Conservation (phyloP, 2,888 invertebrate genomes). For the Caenorhabditis afra region DNA sequence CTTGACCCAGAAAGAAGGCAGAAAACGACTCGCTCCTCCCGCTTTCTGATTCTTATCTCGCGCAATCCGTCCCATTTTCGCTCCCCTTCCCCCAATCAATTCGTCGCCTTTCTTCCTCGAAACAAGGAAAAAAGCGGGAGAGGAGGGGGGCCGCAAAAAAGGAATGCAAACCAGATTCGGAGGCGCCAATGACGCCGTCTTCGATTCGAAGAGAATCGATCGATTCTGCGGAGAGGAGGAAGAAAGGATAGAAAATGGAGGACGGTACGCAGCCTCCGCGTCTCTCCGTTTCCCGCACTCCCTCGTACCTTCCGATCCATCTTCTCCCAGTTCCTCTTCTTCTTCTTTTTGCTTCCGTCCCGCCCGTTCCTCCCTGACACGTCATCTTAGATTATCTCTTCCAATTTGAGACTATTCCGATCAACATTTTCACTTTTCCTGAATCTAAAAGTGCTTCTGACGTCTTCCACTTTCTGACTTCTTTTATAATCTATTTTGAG, state of each 20-base stretch:
- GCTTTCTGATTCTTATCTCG: background rate
- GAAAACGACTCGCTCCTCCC: too few relatives aligned
- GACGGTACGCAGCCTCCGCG: too few relatives aligned
- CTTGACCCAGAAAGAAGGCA: too few relatives aligned
- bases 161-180: background rate
- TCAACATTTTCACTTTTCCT: background rate
- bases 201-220: too few relatives aligned
- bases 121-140: background rate
- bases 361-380: background rate
- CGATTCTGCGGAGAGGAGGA: too few relatives aligned
- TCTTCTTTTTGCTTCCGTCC: background rate
- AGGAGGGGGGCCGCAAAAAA: background rate
- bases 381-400: slow-evolving; percentile 5
- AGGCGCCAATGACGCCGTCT: too few relatives aligned
- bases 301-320: background rate
- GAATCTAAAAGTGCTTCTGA: too few relatives aligned
- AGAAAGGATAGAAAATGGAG: too few relatives aligned
- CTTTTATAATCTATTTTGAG: too few relatives aligned
- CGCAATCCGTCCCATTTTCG: background rate
- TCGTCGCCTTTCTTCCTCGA: background rate
- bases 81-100: background rate
- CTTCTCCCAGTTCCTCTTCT: background rate
- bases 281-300: background rate
- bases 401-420: background rate
- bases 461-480: too few relatives aligned